Conservation (phyloP, 2,888 invertebrate genomes). For the Lucinisca nassula region DNA sequence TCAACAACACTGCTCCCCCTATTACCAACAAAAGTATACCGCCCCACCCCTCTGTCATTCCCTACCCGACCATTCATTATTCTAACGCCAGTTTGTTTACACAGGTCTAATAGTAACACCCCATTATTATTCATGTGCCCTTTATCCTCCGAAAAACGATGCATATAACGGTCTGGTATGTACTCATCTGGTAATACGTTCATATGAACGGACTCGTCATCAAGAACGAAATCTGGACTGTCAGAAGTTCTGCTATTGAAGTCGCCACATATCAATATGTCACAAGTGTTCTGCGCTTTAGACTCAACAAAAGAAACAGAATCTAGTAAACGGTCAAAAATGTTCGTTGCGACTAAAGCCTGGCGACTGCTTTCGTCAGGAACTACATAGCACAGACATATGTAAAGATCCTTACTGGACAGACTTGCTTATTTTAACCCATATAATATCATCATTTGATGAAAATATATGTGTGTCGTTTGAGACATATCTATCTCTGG, state of each 20-base stretch:
- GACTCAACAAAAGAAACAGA: too few relatives aligned
- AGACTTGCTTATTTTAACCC: too few relatives aligned
- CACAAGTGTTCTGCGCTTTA: too few relatives aligned
- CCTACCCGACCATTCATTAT: slow-evolving; percentile 23
- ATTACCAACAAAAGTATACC: slow-evolving; percentile 12
- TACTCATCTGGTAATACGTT: slow-evolving; percentile 35
- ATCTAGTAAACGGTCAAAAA: too few relatives aligned
- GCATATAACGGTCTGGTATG: neutral
- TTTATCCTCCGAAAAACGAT: too few relatives aligned
- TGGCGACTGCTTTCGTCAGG: too few relatives aligned
- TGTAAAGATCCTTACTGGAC: too few relatives aligned
- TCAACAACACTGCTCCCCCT: slow-evolving; percentile 16
- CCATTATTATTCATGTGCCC: slow-evolving; percentile 10
- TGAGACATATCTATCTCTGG: too few relatives aligned
- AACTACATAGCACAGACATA: too few relatives aligned
- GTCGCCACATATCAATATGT: slow-evolving; percentile 31
- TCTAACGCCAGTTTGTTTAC: slow-evolving; percentile 31
- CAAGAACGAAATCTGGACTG: slow-evolving; percentile 10
- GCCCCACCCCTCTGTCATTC: slow-evolving; percentile 3
- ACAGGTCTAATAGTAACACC: slow-evolving; percentile 18
- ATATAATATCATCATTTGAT: too few relatives aligned
- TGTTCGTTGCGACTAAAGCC: too few relatives aligned
- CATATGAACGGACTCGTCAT: slow-evolving; percentile 11
- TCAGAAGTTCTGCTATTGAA: neutral
- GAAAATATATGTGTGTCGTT: too few relatives aligned